Conservation (phyloP, 1,140 invertebrate genomes). For the fruit fly (Drosophila melanogaster) region DNA sequence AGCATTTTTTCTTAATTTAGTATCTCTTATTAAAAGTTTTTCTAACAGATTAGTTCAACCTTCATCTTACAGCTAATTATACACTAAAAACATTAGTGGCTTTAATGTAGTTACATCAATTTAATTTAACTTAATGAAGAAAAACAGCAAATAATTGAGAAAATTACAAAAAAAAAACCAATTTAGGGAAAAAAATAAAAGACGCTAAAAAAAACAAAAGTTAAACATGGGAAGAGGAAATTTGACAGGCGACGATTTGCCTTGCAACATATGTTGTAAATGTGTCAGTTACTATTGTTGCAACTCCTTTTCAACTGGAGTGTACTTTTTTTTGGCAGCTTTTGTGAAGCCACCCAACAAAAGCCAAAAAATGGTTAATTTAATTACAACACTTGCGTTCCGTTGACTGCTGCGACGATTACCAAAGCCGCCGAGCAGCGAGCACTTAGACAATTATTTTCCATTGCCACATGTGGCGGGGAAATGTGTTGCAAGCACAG, state of each 20-base stretch:
- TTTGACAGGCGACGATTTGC: slow-evolving; percentile 66
- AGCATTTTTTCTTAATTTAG: not conserved
- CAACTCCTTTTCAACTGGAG: slow-evolving; percentile 53
- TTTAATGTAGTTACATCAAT: slow-evolving; percentile 37
- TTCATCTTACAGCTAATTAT: slow-evolving; percentile 6
- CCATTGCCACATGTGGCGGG: slow-evolving; percentile 70
- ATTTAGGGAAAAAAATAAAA: slow-evolving; percentile 1
- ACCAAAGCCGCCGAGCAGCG: slow-evolving; percentile 65
- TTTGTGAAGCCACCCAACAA: slow-evolving; percentile 55
- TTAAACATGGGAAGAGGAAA: slow-evolving; percentile 41
- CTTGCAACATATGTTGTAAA: slow-evolving; percentile 64
- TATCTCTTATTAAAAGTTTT: not conserved
- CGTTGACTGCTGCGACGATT: slow-evolving; percentile 78
- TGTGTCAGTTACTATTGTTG: slow-evolving; percentile 38
- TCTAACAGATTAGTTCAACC: not conserved
- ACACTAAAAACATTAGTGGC: not conserved
- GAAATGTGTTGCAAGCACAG: slow-evolving; percentile 68
- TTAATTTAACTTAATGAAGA: slow-evolving; percentile 23
- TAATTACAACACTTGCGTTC: slow-evolving; percentile 80
- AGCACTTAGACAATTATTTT: slow-evolving; percentile 75
- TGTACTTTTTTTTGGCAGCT: slow-evolving; percentile 56
- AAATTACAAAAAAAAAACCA: slow-evolving; percentile 44
- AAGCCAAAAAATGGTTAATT: slow-evolving; percentile 76
- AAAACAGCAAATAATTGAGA: slow-evolving; percentile 47
- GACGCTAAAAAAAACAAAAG: slow-evolving; percentile 14